Conservation (phyloP, 2,113 vertebrate species). For the Geothlypis trichas region DNA sequence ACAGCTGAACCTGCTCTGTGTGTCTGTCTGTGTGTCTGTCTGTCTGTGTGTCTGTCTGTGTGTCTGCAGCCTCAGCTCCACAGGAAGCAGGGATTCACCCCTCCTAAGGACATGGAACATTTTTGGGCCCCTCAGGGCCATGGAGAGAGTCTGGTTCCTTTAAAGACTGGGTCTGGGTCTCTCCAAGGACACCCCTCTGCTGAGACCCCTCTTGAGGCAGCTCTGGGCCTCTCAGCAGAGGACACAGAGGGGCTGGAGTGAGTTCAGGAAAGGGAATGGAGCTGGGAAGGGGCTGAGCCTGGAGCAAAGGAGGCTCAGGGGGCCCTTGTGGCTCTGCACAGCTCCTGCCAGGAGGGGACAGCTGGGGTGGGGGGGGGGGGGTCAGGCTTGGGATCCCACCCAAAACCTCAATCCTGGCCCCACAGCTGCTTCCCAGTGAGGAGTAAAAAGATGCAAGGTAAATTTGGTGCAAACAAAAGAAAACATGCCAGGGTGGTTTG, state of each 20-base stretch:
- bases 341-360: background rate
- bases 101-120: background rate
- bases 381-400: background rate
- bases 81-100: background rate
- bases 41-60: background rate
- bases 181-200: background rate
- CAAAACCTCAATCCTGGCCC: background rate
- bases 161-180: background rate
- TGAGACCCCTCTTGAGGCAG: background rate
- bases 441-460: background rate
- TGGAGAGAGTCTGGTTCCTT: background rate
- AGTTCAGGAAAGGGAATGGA: background rate
- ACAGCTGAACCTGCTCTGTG: background rate
- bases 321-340: background rate
- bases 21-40: background rate
- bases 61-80: background rate
- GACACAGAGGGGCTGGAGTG: accelerated
- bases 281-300: background rate
- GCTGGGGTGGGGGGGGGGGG: accelerated
- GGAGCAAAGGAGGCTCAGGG: background rate
- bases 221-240: background rate
- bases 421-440: background rate
- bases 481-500: background rate
- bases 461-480: background rate
- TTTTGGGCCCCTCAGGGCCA: background rate